Base-by-base conservation (phyloP, 2,797 vertebrate species). In the Spondyliosoma cantharus region DNA sequence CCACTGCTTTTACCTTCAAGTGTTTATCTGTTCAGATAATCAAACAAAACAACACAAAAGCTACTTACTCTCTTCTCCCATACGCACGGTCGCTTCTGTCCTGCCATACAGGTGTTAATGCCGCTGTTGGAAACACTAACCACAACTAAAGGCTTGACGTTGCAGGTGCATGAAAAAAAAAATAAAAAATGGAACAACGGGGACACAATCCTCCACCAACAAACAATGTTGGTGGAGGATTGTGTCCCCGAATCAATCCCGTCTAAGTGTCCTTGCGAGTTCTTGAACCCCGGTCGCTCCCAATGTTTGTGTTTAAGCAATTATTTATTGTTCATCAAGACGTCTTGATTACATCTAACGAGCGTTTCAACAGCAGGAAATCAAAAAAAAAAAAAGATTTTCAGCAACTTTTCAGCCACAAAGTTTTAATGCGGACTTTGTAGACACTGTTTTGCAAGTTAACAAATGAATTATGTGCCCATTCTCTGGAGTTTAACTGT, bases 1-100 rank as follows among this genome's bases (percentile, higher is more conserved):
- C 32, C 54, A 42, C 37, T 20, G 8, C 54, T 16, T 37, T 20
- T 7, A 71, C 20, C 7, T 15, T 66, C 43, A 22, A n/a, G 52
- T 53, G 45, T 46, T 71, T 48, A 42, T 58, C 48, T 54, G 16
- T 20, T 43, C 46, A 42, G 27, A 52, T 60, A 58, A 71, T 74
- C 1, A 32, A 20, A 14, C 12, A 50, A 25, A 70, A 43, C 12
- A 46, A 43, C 32, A 59, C 15, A 71, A 14, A 53, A 27, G 3
- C 48, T 53, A 9, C 37, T 22, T 7, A 7, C 48, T 72, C 13
- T 43, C 4, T 14, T 13, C 46, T 43, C 16, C 5, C 19, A 12
- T 37, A 45, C 0, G 1, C n/a, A 42, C 46, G 57, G 16, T 6
- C 9, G 0, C 2, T 62, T 32, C 13, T 29, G 16, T 49, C 50